Evolutionary conservation across 2,797 vertebrate species (phyloP).

Genomic region (Rhinoraja longicauda): DNA sequence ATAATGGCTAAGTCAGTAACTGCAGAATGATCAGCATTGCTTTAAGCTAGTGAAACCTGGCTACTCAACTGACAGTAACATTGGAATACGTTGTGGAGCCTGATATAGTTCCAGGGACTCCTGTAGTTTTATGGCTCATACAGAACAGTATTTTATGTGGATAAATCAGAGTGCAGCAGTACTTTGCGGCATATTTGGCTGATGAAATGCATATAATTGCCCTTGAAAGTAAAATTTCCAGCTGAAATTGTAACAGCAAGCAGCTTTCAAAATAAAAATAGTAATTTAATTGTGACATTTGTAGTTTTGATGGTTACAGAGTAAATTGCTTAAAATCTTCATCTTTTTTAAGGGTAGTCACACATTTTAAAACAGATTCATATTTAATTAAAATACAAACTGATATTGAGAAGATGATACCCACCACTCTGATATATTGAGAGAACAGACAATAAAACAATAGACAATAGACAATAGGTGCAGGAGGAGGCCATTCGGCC

Average conservation of each 20-base stretch:
- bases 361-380: background rate
- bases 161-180: background rate
- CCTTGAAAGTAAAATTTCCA: background rate
- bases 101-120: constrained; percentile 17
- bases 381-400: background rate
- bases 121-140: background rate
- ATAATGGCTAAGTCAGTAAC: constrained; percentile 31
- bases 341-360: background rate
- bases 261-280: background rate
- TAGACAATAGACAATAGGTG: too few relatives aligned
- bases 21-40: constrained; percentile 34
- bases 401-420: background rate
- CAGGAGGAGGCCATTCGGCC: too few relatives aligned
- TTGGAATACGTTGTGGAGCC: background rate
- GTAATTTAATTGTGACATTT: background rate
- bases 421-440: background rate
- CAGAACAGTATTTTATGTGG: background rate
- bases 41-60: constrained; percentile 16
- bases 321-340: background rate
- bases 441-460: background rate
- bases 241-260: background rate
- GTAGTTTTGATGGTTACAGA: background rate
- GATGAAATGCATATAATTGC: background rate
- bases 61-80: constrained; percentile 18
- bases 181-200: background rate